phyloP scores from a whole-genome alignment of 2,797 vertebrate genomes.

The Takifugu ocellatus region DNA sequence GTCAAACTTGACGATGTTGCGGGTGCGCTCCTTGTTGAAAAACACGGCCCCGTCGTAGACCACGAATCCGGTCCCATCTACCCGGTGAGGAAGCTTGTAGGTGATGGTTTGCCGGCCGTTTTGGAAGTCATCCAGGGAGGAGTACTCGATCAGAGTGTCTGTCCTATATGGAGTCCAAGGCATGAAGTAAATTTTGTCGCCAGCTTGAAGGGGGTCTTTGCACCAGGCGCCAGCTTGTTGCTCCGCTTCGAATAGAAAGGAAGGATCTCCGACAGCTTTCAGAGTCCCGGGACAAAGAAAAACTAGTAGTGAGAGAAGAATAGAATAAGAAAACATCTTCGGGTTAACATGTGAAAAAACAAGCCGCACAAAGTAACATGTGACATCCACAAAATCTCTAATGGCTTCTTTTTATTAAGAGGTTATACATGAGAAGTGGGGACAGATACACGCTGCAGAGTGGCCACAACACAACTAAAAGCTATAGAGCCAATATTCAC shows the following conservation, averaged over 20 bases:
- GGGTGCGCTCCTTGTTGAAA: constrained; percentile 98
- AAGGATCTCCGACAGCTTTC: constrained; percentile 97
- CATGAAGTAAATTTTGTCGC: constrained; percentile 99
- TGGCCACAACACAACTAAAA: constrained; percentile 69
- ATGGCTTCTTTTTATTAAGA: constrained; percentile 59
- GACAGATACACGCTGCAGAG: constrained; percentile 67
- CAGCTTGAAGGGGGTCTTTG: constrained; percentile 98
- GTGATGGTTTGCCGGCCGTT: constrained; percentile 92
- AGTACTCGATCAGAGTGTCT: constrained; percentile 95
- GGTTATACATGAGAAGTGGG: constrained; percentile 68
- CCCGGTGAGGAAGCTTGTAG: constrained; percentile 95
- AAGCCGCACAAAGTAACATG: constrained; percentile 19
- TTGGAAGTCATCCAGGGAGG: constrained; percentile 95
- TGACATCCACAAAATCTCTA: constrained; percentile 50
- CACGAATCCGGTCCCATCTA: constrained; percentile 98
- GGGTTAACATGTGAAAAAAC: constrained; percentile 63
- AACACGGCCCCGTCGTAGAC: constrained; percentile 98
- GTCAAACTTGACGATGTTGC: constrained; percentile 99
- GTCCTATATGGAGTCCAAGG: constrained; percentile 99
- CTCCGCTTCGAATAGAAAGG: constrained; percentile 97
- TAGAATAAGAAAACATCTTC: constrained; percentile 81
- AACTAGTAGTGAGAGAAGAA: constrained; percentile 92
- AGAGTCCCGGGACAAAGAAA: constrained; percentile 99
- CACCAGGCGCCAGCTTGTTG: constrained; percentile 99
- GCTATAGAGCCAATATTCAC: constrained; percentile 69